phyloP scores from a whole-genome alignment of 2,113 vertebrate genomes.

The Sphyrna mokarran region DNA sequence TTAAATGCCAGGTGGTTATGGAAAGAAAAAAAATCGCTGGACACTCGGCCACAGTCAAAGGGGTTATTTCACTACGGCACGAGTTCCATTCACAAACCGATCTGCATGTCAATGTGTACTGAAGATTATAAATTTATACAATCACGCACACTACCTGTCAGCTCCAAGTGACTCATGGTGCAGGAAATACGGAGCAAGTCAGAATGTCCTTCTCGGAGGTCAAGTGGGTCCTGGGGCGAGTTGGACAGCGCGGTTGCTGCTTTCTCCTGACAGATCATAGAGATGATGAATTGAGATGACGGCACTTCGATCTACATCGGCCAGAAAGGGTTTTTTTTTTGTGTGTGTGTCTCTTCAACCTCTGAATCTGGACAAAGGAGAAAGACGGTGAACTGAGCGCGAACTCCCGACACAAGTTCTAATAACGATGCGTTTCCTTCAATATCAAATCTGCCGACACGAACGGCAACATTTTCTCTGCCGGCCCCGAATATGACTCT shows the following conservation, averaged over 20 bases:
- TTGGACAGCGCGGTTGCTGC: background rate
- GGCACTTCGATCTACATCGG: background rate
- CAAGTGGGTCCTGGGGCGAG: conserved; percentile 34
- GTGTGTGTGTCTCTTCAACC: background rate
- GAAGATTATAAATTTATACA: background rate
- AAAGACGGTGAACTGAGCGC: background rate
- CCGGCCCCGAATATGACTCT: background rate
- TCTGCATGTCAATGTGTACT: background rate
- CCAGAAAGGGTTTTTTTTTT: background rate
- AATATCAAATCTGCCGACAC: background rate
- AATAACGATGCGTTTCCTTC: background rate
- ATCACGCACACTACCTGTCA: conserved; percentile 42
- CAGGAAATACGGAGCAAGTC: conserved; percentile 39
- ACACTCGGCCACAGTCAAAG: background rate
- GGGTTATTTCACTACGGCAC: background rate
- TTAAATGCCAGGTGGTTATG: background rate
- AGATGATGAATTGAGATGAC: background rate
- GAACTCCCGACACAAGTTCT: background rate
- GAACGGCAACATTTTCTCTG: background rate
- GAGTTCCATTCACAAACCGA: background rate
- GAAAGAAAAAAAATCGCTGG: background rate
- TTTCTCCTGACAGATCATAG: conserved; percentile 38
- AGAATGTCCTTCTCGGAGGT: conserved; percentile 36
- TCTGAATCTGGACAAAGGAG: background rate
- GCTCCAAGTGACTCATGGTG: conserved; percentile 45